Evolutionary conservation across 2,888 invertebrate species (phyloP), one percentile per base, ranked within the genome.

Genomic region (Clepsis dumicolana): DNA sequence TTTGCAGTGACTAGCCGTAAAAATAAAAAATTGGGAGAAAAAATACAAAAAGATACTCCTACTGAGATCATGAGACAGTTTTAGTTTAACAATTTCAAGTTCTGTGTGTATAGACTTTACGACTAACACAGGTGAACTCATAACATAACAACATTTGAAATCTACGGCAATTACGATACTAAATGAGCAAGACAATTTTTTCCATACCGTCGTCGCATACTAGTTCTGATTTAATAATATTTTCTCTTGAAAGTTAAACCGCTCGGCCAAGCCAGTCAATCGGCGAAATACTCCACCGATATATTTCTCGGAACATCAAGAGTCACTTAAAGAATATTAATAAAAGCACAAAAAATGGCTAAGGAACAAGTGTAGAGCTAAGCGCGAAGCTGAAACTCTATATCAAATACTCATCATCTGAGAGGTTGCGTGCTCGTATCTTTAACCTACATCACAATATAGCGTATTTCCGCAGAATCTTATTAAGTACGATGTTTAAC

Each of bases 251-350:
- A 67, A 67, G 62, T 63, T 64, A 64, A 54, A 57, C 52, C 24
- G n/a, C 52, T 44, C 52, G 52, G 25, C 53, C 41, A 52, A 59
- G 38, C 4, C 67, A 62, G 67, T 63, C 67, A 68, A 63, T 68
- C 67, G 63, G 63, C 27, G 38, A 57, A 68, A 64, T 68, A 64
- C 64, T 64, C 63, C 44, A 29, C 59, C 52, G 63, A 59, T 68
- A 56, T 63, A 53, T 68, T 68, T 68, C 68, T 64, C 7, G 32
- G 64, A 68, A 68, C 41, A 52, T 24, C 53, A 27, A 52, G 44
- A 64, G 59, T 57, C 68, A 32, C 59, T 41, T 59, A 59, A 68
- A 64, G 59, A 68, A 57, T 68, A 64, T 68, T 63, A 68, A 68
- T 68, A 64, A 59, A 59, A 38, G 63, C 32, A 52, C 52, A 68